Evolutionary conservation across 2,797 vertebrate genomes (phyloP).

Genomic region (Rhinella marina): DNA sequence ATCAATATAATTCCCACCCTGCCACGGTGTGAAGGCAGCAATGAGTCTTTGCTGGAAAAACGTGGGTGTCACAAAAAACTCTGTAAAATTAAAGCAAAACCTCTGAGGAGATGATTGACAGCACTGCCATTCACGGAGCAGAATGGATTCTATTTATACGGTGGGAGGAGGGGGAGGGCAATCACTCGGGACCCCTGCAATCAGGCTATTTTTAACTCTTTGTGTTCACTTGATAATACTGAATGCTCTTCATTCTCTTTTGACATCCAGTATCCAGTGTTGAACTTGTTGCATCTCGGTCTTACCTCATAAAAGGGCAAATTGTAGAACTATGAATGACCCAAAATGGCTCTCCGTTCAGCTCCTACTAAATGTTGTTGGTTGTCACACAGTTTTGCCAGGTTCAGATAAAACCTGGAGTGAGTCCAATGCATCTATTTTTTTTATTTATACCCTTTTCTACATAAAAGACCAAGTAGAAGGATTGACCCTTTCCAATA

Average conservation of each 20-base stretch:
- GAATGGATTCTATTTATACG: constrained; percentile 48
- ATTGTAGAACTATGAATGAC: background rate
- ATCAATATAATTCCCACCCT: constrained; percentile 46
- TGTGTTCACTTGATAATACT: background rate
- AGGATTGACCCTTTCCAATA: too few species aligned
- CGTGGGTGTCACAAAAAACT: constrained; percentile 44
- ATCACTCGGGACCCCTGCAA: background rate
- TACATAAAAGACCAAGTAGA: too few species aligned
- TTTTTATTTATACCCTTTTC: too few species aligned
- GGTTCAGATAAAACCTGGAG: background rate
- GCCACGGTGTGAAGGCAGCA: constrained; percentile 4
- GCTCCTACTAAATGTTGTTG: too few species aligned
- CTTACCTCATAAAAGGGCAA: background rate
- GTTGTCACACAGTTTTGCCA: background rate
- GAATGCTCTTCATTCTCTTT: background rate
- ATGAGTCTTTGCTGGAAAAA: constrained; percentile 6
- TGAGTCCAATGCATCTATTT: too few species aligned
- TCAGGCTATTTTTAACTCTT: constrained; percentile 10
- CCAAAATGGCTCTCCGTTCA: background rate
- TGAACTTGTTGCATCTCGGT: background rate
- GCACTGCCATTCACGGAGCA: constrained; percentile 1
- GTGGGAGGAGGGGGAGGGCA: background rate
- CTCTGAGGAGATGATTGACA: constrained; percentile 42
- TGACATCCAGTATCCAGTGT: background rate
- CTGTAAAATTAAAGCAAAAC: constrained; percentile 20